Conservation (phyloP, 2,888 invertebrate genomes). For the Dryadula phaetusa region DNA sequence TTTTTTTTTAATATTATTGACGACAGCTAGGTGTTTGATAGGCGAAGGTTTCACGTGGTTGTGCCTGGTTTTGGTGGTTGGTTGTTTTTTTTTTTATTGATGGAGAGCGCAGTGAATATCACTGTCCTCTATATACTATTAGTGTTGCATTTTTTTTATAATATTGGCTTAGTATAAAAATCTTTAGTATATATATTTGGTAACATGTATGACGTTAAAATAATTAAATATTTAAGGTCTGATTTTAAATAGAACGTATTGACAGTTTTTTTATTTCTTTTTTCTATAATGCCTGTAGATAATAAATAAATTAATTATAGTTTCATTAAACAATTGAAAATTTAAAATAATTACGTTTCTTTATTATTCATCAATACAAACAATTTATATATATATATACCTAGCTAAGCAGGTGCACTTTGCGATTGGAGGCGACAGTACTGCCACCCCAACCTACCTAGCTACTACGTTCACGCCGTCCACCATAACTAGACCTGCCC, state of each 20-base stretch:
- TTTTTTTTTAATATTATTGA: slow-evolving; percentile 38
- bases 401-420: slow-evolving; percentile 26
- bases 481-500: slow-evolving; percentile 64
- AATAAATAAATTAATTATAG: no score
- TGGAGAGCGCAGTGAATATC: not conserved
- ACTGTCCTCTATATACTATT: no score
- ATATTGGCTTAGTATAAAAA: no score
- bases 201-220: no score
- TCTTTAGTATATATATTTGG: no score
- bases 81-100: not conserved
- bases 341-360: no score
- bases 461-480: slow-evolving; percentile 80
- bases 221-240: no score
- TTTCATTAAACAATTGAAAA: no score
- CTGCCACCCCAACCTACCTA: slow-evolving; percentile 70
- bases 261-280: no score
- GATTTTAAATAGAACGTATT: no score
- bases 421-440: slow-evolving; percentile 56
- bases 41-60: not conserved
- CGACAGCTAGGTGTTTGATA: not conserved
- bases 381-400: slow-evolving; percentile 14
- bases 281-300: no score
- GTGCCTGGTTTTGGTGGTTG: not conserved
- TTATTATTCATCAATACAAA: not conserved
- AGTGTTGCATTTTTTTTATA: no score